Base-by-base conservation (phyloP, 1,140 invertebrate genomes). In the Drosophila ercepeae region DNA sequence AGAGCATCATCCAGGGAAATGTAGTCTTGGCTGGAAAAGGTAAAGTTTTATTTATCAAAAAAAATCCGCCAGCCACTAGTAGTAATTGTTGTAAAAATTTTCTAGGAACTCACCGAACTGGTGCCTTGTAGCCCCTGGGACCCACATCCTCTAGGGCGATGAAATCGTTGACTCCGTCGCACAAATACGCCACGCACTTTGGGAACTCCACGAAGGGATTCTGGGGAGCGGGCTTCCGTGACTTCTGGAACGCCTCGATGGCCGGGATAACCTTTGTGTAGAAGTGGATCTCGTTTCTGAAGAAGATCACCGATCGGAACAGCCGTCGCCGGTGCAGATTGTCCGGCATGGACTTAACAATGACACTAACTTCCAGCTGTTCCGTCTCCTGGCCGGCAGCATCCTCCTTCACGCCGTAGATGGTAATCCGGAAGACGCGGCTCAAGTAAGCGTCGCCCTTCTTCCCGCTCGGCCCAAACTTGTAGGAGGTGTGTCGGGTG, bases 361-460 rank as follows among this genome's bases (percentile, higher is more conserved):
- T 92, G 1, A 95, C 60, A 42, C 69, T 78, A 9, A 89, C 68
- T 44, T 79, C 67, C n/a, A 89, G 23, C 2, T 61, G 36, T 13
- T 46, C 29, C 23, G 19, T 39, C 11, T 65, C 36, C n/a, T 63
- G 59, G 78, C 76, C 84, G 69, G 53, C 89, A 68, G 44, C 46
- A 39, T 44, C 75, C 11, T 48, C 78, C 25, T 90, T 91, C 7
- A 77, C 73, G 4, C 93, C 94, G 54, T 92, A 78, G 4, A 95
- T 91, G 48, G 86, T 93, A 7, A 95, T 92, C 29, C 93, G 92
- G 25, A 92, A 93, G 0, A 95, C 91, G 54, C 92, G 92, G 63
- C 94, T 94, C 39, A 95, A 74, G 74, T 95, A 95, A 6, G 93
- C 94, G 75, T 95, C 95, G 0, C 95, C 95, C 90, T 94, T 95